A percentile compares a stretch with the other conserved stretches of the same genome.
These are phyloP conservation scores for Archegozetes longisetosus DNA, from an alignment of 1,140 invertebrate species.

Conservation along the genomic window DNA sequence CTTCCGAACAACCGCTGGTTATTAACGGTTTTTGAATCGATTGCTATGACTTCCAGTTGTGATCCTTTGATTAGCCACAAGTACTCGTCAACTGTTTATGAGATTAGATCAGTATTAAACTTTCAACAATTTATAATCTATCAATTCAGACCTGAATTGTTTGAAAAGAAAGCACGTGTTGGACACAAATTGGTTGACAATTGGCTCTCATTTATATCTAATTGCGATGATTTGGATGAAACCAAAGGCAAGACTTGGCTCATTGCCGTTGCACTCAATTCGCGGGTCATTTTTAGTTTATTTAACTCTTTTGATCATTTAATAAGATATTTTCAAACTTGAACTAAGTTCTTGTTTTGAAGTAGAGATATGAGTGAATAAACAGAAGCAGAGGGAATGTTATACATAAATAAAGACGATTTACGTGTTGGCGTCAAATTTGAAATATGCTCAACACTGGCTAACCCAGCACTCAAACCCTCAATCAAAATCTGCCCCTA, in stretches of 20 bases:
- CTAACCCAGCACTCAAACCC: not conserved
- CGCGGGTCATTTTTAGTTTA: no score
- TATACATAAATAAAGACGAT: no score
- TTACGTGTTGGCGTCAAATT: not conserved
- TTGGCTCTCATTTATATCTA: not conserved
- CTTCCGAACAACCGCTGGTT: slow-evolving; percentile 1
- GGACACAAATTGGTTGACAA: not conserved
- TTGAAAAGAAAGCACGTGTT: not conserved
- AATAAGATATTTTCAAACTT: no score
- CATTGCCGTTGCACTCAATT: not conserved
- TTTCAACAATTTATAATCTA: not conserved
- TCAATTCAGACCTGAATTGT: not conserved
- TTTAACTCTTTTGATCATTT: no score
- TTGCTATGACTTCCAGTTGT: slow-evolving; percentile 1
- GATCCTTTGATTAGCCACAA: slow-evolving; percentile 7
- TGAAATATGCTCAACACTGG: not conserved
- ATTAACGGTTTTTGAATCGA: not conserved
- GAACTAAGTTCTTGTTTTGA: no score
- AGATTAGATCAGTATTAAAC: not conserved
- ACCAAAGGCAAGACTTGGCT: not conserved
- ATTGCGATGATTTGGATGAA: not conserved
- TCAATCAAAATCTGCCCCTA: no score
- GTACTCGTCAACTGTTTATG: not conserved
- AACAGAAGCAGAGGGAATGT: no score
- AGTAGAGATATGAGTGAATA: no score